Evolutionary conservation across 2,888 invertebrate species (phyloP), one percentile per base, ranked within the genome.

Genomic region (Lasius fuliginosus): DNA sequence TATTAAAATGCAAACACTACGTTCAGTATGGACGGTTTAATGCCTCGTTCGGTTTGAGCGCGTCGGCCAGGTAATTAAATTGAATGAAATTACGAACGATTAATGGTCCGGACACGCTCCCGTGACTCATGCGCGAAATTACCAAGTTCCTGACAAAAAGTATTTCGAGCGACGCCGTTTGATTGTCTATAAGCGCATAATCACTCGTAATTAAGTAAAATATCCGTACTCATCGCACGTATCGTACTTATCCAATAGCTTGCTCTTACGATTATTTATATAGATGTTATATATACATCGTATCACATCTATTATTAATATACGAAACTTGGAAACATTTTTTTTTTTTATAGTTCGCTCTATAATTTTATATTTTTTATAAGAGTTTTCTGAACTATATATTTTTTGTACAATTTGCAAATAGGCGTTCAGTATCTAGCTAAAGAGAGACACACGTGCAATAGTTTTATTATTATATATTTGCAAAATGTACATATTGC

Each of bases 51-150:
- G 92, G 87, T 90, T 91, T 90, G 91, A 87, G 88, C 88, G 89
- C 92, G 88, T 86, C 89, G 87, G 89, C 90, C 91, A 85, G 92
- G 91, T 91, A 93, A 94, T 94, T 93, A 93, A 94, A 93, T 94
- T 91, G 92, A 93, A 94, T 92, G 92, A 92, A 94, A 94, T 94
- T 94, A 94, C 92, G 89, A 90, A 91, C 92, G 92, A 92, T 92
- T 92, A 91, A 92, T 91, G 92, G 90, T 86, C 87, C 83, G 87
- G 86, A 87, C 90, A 90, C 89, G 86, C 87, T 86, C 83, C 58
- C 79, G 86, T 86, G 85, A 84, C 86, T 91, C 89, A 87, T 88
- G 86, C 89, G 85, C 86, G 84, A 88, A 89, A 90, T 90, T 87
- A 86, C 89, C 76, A 89, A 85, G 84, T 86, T 46, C 69, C 85